Evolutionary conservation across 2,797 vertebrate species (phyloP), one percentile per base, ranked within the genome.

Genomic region (Sebastolobus alascanus): DNA sequence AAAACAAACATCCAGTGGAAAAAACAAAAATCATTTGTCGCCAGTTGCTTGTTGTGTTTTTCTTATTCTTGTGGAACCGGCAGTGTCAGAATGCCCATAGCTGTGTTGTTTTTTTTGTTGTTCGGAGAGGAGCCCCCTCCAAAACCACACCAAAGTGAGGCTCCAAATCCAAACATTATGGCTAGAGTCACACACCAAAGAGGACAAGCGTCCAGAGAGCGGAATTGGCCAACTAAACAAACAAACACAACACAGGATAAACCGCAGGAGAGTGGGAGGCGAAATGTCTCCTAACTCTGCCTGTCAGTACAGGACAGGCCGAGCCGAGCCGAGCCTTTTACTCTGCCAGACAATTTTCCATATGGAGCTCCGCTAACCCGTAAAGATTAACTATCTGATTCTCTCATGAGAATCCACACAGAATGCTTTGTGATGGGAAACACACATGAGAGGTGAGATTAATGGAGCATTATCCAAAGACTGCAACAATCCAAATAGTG

Each of bases 381-480:
- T 83, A 82, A 92, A 92, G 90, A 92, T 86, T 83, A 87, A 84
- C 87, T 86, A 72, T 79, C 78, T 80, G 77, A 89, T 71, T 85
- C 81, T 88, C 83, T 80, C 88, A 80, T 68, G 91, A 89, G 87
- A 91, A 89, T 86, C 77, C 75, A 79, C 63, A 72, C 77, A 54
- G 75, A 78, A 82, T 35, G 67, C 73, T 85, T 87, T 88, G 85
- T 90, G 90, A 90, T 86, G 86, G 86, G 86, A 91, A 91, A 91
- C 76, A 90, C 83, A 81, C 83, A 82, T 40, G 84, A 83, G 86
- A 89, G 88, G 85, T 76, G 85, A 89, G 92, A 93, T 93, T 90
- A 93, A 90, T 90, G 84, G 80, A 69, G 82, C 75, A 78, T 90
- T 89, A 89, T 89, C 79, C 77, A 74, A 82, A 85, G 77, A 86